A percentile compares a stretch with the other conserved stretches of the same genome.
These are phyloP conservation scores for Spilarctia lutea DNA, from an alignment of 2,888 invertebrate species.

Conservation along the genomic window DNA sequence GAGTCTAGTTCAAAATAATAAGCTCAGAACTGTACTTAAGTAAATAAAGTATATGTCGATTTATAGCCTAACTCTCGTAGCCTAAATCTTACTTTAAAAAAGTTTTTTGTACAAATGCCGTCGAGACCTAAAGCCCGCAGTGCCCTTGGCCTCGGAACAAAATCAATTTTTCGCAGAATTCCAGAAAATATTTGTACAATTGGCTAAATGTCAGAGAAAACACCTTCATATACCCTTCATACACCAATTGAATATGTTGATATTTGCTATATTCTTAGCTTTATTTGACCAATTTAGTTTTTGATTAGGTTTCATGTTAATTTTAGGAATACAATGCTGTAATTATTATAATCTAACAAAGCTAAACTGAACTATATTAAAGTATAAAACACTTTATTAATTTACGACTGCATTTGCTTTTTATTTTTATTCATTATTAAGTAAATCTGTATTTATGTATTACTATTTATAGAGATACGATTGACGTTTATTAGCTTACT, in stretches of 20 bases:
- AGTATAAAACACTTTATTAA: not conserved
- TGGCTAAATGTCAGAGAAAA: conserved; percentile 46
- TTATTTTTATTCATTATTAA: too few relatives aligned
- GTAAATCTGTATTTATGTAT: not conserved
- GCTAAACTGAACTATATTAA: not conserved
- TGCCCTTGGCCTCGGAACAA: conserved; percentile 29
- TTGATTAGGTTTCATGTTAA: not conserved
- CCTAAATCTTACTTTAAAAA: conserved; percentile 13
- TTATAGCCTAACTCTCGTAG: conserved; percentile 1
- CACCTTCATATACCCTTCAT: conserved; percentile 54
- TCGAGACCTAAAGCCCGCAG: conserved; percentile 17
- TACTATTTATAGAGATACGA: not conserved
- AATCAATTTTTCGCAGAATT: conserved; percentile 21
- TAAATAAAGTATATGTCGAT: not conserved
- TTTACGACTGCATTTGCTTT: not conserved
- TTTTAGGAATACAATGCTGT: not conserved
- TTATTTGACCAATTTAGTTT: not conserved
- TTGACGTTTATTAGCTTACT: not conserved
- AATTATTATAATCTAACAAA: not conserved
- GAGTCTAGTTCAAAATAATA: not conserved
- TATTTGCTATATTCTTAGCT: not conserved
- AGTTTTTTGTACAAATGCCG: not conserved
- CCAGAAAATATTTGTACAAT: conserved; percentile 36
- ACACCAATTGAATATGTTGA: conserved; percentile 22
- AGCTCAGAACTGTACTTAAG: not conserved